Evolutionary conservation across 2,888 invertebrate genomes (phyloP), one percentile per base, ranked within the genome.

Genomic region (Muscina levida): DNA sequence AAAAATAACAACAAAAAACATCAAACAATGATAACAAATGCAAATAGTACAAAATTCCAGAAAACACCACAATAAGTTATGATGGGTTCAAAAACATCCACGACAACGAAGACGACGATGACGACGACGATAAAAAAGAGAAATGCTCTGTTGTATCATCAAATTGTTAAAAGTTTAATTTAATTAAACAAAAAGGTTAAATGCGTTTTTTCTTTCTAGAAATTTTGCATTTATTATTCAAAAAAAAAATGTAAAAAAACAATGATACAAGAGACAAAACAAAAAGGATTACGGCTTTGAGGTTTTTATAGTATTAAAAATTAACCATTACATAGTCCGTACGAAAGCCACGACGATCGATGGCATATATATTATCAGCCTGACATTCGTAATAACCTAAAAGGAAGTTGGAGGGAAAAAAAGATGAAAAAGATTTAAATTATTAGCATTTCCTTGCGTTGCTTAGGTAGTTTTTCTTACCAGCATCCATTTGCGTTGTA

Each of bases 401-500:
- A 39, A 31, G 26, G 24, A 46, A 31, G 8, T 31, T 5, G 3
- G 31, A 46, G 4, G 17, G 6, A 48, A 22, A n/a, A 22, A 24
- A n/a, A 3, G 44, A 19, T 42, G 68, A 10, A 71, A 26, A 71
- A 42, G 19, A 39, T 46, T 31, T n/a, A 56, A 22, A 13, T 37
- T 22, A 1, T 53, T 37, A 4, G 31, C 8, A 5, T 17, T 42
- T 57, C 39, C n/a, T 46, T 46, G 6, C 0, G 2, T 13, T 15
- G 4, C 46, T 62, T 15, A 15, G 31, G 22, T n/a, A 67, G 31
- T 8, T 71, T n/a, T 15, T 51, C 72, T 56, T 94, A 79, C 97
- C 97, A 24, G 97, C 97, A 89, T 97, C 97, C 97, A 97, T 97
- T 92, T 97, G 97, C 4, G 97, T 97, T 0, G 97, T 97, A 1